Base-by-base conservation (phyloP, 2,113 vertebrate genomes). In the Microtus pennsylvanicus region DNA sequence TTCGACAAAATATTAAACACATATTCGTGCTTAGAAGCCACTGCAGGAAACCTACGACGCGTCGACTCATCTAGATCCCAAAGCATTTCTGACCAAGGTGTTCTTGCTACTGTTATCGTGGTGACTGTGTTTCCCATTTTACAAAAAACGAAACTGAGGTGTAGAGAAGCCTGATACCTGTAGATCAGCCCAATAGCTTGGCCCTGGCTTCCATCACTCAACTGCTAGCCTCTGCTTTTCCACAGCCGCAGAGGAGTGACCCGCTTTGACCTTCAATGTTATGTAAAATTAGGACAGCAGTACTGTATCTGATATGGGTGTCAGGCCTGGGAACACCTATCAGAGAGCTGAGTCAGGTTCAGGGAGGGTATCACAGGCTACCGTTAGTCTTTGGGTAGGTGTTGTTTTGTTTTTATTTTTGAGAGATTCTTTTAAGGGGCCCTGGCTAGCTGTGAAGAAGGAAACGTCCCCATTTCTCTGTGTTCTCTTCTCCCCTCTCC, bases 31-130 rank as follows among this genome's bases (percentile, higher is more conserved):
- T 26, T 24, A 33, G 6, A 24, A 24, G 17, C 38, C 26, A 10
- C 5, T 10, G 4, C 13, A 5, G 17, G 1, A 19, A 10, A 14
- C 1, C 8, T 65, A 16, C 1, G 1, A 5, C 2, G 7, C 30
- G 55, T 12, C 11, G 13, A 75, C 19, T 61, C 47, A 17, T 47
- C 58, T 5, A 42, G 28, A 65, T 52, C 1, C 33, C 42, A 78
- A 38, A 85, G 21, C 14, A 10, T 65, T 16, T 38, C 69, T 26
- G 21, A 58, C 5, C 58, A n/a, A 90, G 24, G 38, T 0, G 11
- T 42, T 55, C 14, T 12, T n/a, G 8, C 33, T 50, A 2, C 65
- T 16, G 19, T 26, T 22, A 21, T 33, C 10, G 8, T 13, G 21
- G 2, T 19, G 3, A 2, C 0, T 17, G 3, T 3, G 7, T 17